These are phyloP conservation scores for Drosophila basisetae DNA, from an alignment of 2,888 invertebrate species.

Conservation along the genomic window DNA sequence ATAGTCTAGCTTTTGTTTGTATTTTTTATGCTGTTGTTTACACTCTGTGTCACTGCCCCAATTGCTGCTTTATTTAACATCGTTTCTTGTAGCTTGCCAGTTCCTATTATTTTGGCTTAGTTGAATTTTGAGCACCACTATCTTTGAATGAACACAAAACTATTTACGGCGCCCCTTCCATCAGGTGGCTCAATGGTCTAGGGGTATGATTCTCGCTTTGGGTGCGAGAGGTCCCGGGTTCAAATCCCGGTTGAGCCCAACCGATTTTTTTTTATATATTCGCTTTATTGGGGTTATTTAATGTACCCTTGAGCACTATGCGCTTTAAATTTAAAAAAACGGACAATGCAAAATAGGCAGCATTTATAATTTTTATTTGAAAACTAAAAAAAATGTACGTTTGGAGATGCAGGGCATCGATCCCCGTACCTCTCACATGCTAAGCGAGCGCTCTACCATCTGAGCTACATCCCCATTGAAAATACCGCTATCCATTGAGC, in stretches of 20 bases:
- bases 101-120: background rate
- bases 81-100: background rate
- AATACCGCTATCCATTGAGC: constrained; percentile 32
- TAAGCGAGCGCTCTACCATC: constrained; percentile 86
- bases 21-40: background rate
- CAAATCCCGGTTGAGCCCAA: constrained; percentile 84
- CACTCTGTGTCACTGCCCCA: background rate
- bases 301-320: background rate
- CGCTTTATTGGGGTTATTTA: background rate
- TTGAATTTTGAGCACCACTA: background rate
- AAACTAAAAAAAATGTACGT: background rate
- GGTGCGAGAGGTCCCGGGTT: constrained; percentile 87
- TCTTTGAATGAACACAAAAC: constrained; percentile 10
- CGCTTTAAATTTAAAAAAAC: background rate
- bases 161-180: accelerated
- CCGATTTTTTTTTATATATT: background rate
- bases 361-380: background rate
- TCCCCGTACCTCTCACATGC: constrained; percentile 86
- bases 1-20: background rate
- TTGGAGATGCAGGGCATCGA: constrained; percentile 85
- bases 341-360: background rate
- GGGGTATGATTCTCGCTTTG: constrained; percentile 89
- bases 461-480: constrained; percentile 85
- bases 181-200: constrained; percentile 88
- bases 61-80: background rate